phyloP scores from a whole-genome alignment of 2,888 invertebrate species.

The Ichneumoninae sp. region DNA sequence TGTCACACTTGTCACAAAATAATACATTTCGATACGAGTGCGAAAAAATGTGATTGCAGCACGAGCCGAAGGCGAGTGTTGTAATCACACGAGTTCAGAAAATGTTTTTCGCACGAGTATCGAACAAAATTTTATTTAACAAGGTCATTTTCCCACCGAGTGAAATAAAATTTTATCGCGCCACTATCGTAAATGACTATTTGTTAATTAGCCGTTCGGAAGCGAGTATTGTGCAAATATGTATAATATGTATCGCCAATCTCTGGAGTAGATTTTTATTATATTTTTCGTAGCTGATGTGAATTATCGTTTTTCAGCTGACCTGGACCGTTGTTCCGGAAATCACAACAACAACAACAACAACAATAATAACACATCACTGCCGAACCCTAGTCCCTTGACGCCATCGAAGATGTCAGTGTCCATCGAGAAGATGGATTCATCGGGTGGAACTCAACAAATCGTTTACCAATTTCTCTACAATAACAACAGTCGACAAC shows the following conservation, averaged over 20 bases:
- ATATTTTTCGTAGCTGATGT: slow-evolving; percentile 17
- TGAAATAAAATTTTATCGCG: too few species aligned
- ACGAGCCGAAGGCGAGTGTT: too few species aligned
- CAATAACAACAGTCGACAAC: slow-evolving; percentile 97
- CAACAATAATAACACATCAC: slow-evolving; percentile 80
- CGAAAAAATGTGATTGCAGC: too few species aligned
- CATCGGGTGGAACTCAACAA: slow-evolving; percentile 86
- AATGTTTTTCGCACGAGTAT: too few species aligned
- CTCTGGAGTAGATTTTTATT: slow-evolving; percentile 3
- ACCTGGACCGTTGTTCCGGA: slow-evolving; percentile 79
- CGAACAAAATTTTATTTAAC: too few species aligned
- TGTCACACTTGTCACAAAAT: too few species aligned
- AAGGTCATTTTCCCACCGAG: too few species aligned
- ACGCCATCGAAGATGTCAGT: slow-evolving; percentile 79
- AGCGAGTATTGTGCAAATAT: neutral
- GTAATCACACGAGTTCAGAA: too few species aligned
- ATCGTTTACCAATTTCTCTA: slow-evolving; percentile 98
- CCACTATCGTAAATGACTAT: too few species aligned
- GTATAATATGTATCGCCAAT: too few species aligned
- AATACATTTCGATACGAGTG: too few species aligned
- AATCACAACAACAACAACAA: slow-evolving; percentile 81
- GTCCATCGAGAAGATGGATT: slow-evolving; percentile 77
- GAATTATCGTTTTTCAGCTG: slow-evolving; percentile 72
- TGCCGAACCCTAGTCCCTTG: slow-evolving; percentile 81
- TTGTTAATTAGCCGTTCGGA: neutral